Percentiles rank a stretch among this genome's conserved stretches.
phyloP scores from a whole-genome alignment of 2,113 vertebrate species.

The Pterocles gutturalis region DNA sequence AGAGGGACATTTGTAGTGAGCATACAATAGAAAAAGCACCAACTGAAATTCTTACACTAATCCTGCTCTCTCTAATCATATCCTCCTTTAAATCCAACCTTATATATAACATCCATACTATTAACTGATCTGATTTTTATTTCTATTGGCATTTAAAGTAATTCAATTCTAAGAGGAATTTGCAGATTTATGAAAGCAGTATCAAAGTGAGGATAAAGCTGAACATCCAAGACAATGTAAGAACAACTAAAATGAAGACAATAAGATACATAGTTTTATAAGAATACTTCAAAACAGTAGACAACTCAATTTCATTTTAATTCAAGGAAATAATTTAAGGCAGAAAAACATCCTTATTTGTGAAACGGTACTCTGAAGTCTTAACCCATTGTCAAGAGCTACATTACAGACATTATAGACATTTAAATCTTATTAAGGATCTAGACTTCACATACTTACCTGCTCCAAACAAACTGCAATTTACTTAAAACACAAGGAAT shows the following conservation, averaged over 20 bases:
- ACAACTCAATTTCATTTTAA: neutral
- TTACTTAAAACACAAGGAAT: neutral
- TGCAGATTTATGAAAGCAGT: neutral
- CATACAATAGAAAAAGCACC: neutral
- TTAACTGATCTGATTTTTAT: neutral
- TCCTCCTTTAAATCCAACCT: neutral
- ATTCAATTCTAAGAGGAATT: neutral
- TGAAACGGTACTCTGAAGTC: neutral
- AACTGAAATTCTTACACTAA: neutral
- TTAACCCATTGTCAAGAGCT: neutral
- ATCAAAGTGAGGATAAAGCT: neutral
- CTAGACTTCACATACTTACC: neutral
- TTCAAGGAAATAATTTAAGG: neutral
- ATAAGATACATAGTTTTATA: neutral
- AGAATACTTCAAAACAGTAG: neutral
- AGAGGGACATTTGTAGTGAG: neutral
- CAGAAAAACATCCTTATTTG: neutral
- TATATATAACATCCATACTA: neutral
- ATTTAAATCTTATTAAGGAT: neutral
- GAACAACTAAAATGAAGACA: neutral
- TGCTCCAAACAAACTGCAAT: neutral
- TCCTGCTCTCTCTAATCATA: neutral
- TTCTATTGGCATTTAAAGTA: neutral
- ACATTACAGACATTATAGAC: neutral
- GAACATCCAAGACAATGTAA: neutral